phyloP scores from a whole-genome alignment of 1,140 invertebrate species.

The Leptonema lineaticorne region DNA sequence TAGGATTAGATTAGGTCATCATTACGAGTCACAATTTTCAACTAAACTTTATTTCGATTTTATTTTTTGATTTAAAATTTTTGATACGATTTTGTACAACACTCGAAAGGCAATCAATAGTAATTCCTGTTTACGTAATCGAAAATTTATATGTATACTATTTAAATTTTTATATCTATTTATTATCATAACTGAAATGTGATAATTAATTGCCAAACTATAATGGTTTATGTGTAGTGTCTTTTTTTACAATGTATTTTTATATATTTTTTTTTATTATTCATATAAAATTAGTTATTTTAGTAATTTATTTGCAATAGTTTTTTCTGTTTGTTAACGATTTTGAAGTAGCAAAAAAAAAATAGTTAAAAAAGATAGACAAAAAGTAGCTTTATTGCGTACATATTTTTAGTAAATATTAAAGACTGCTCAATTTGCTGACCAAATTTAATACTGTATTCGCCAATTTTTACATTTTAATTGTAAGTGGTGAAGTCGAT shows the following conservation, averaged over 20 bases:
- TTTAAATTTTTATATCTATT: not conserved
- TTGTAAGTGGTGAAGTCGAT: no score
- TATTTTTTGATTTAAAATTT: not conserved
- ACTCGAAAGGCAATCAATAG: no score
- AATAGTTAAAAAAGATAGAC: no score
- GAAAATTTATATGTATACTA: not conserved
- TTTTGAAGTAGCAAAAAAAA: no score
- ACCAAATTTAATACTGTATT: not conserved
- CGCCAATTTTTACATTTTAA: no score
- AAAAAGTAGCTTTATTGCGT: no score
- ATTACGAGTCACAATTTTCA: not conserved
- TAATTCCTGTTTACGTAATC: no score
- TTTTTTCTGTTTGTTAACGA: no score
- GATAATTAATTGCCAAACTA: constrained; percentile 38
- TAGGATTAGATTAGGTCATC: not conserved
- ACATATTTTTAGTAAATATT: not conserved
- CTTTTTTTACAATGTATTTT: constrained; percentile 18
- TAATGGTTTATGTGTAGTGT: constrained; percentile 26
- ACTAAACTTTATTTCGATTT: not conserved
- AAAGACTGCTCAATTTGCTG: not conserved
- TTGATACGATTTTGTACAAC: not conserved
- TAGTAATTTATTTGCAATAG: constrained; percentile 9
- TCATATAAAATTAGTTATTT: constrained; percentile 24
- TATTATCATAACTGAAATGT: constrained; percentile 35
- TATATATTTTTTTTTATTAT: not conserved